Conservation (phyloP, 2,113 vertebrate species). For the Scomber japonicus region DNA sequence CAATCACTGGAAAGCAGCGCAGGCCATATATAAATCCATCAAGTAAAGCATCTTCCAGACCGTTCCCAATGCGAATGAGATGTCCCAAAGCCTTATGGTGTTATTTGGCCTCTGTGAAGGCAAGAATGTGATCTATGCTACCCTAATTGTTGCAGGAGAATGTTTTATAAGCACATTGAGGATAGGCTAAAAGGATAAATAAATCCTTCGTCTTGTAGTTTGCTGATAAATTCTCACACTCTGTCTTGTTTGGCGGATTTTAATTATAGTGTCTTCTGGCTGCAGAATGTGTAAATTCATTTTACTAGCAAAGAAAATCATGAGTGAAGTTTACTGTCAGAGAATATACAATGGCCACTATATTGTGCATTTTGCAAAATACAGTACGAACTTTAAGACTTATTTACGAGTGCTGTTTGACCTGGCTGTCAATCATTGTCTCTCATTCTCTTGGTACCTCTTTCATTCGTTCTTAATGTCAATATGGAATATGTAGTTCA, state of each 20-base stretch:
- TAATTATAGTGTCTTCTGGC: background rate
- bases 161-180: slow-evolving; percentile 71
- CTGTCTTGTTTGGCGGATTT: slow-evolving; percentile 31
- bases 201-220: slow-evolving; percentile 65
- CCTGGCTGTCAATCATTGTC: slow-evolving; percentile 15
- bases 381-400: background rate
- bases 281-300: background rate
- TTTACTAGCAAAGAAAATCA: background rate
- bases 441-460: background rate
- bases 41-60: slow-evolving; percentile 76
- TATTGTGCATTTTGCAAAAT: background rate
- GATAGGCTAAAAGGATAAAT: slow-evolving; percentile 66
- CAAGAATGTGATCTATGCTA: slow-evolving; percentile 77
- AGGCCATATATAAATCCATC: slow-evolving; percentile 80
- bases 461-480: slow-evolving; percentile 20
- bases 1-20: slow-evolving; percentile 77
- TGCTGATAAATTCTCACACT: slow-evolving; percentile 58
- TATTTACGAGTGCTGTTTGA: slow-evolving; percentile 2
- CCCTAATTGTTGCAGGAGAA: slow-evolving; percentile 73
- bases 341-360: background rate
- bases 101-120: slow-evolving; percentile 65
- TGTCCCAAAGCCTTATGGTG: slow-evolving; percentile 70
- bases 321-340: background rate
- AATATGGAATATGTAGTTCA: slow-evolving; percentile 56
- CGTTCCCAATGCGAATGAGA: slow-evolving; percentile 80